Percentiles rank a stretch among this genome's conserved stretches.
Conservation (phyloP, 1,140 invertebrate genomes). For the Drosophila guanche region DNA sequence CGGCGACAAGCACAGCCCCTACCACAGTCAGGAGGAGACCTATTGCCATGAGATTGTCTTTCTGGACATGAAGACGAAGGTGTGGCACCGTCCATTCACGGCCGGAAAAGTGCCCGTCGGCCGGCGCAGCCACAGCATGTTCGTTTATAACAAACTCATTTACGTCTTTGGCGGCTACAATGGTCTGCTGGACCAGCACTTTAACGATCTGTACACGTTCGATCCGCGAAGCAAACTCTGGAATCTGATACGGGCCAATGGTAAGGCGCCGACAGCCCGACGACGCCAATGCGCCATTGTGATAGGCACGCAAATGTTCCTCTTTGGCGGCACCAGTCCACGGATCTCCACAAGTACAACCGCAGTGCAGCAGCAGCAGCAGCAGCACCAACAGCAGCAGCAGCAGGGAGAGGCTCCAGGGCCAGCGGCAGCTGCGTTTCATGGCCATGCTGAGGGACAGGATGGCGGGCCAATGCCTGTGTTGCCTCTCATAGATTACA, state of each 20-base stretch:
- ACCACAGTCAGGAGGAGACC: constrained; percentile 88
- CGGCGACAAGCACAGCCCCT: constrained; percentile 87
- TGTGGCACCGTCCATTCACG: constrained; percentile 87
- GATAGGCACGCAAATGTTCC: constrained; percentile 88
- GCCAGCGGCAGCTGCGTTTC: constrained; percentile 2
- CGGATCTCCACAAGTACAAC: not conserved
- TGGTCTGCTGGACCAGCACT: constrained; percentile 89
- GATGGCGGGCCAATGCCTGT: constrained; percentile 26
- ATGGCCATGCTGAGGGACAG: too few species aligned
- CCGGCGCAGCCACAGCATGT: constrained; percentile 94
- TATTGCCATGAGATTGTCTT: constrained; percentile 92
- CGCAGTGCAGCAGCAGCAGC: not conserved
- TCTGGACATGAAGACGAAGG: constrained; percentile 88
- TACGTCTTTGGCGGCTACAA: constrained; percentile 96
- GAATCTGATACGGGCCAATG: constrained; percentile 86
- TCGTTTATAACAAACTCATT: constrained; percentile 90
- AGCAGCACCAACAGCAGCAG: not conserved
- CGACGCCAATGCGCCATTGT: constrained; percentile 91
- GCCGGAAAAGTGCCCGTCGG: constrained; percentile 87
- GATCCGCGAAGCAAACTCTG: constrained; percentile 86
- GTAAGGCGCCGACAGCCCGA: constrained; percentile 87
- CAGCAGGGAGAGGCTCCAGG: constrained; percentile 8
- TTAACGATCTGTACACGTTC: constrained; percentile 92
- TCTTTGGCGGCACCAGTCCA: constrained; percentile 94
- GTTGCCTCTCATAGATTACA: constrained; percentile 88